A percentile compares a stretch with the other conserved stretches of the same genome.
phyloP scores from a whole-genome alignment of 2,797 vertebrate species.

The Microcaecilia unicolor region DNA sequence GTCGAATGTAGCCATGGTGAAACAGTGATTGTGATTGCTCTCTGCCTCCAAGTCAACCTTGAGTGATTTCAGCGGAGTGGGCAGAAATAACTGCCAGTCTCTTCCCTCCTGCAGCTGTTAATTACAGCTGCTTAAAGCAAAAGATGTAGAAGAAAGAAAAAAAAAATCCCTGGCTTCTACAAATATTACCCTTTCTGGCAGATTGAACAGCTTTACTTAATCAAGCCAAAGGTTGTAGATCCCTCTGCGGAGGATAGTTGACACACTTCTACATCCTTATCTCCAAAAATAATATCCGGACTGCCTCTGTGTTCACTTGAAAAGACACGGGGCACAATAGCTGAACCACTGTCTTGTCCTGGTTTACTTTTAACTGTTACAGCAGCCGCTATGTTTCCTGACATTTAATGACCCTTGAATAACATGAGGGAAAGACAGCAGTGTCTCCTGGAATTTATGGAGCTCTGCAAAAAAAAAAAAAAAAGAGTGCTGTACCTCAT shows the following conservation, averaged over 20 bases:
- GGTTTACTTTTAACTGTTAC: background rate
- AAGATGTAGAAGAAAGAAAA: background rate
- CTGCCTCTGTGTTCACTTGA: no score
- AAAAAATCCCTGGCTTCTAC: background rate
- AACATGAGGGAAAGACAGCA: constrained; percentile 10
- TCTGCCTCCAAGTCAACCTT: no score
- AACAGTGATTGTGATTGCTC: no score
- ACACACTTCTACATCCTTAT: background rate
- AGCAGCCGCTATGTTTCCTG: constrained; percentile 1
- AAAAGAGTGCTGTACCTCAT: constrained; percentile 20
- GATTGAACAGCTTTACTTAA: background rate
- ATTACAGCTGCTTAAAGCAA: rapidly evolving
- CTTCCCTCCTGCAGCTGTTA: background rate
- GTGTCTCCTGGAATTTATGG: constrained; percentile 18
- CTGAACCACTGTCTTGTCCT: background rate
- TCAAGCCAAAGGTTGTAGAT: background rate
- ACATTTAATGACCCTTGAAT: constrained; percentile 21
- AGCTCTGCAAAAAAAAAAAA: constrained; percentile 9
- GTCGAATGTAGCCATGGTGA: no score
- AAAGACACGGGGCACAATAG: no score
- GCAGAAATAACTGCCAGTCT: no score
- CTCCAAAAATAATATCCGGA: background rate
- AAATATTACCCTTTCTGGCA: background rate
- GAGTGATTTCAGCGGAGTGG: no score
- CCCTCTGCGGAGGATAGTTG: background rate